Conservation (phyloP, 1,140 invertebrate genomes). For the Cherax destructor region DNA sequence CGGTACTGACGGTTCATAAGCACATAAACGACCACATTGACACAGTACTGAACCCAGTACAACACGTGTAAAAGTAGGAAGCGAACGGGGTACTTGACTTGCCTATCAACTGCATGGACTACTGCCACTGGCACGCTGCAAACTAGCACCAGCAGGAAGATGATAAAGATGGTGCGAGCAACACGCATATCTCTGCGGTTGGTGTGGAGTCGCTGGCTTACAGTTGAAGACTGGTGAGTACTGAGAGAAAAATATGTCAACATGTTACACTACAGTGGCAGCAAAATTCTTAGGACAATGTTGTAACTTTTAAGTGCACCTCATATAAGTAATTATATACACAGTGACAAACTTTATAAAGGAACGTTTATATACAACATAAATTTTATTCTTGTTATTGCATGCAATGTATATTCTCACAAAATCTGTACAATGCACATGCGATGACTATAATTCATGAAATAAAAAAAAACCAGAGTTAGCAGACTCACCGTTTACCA, state of each 20-base stretch:
- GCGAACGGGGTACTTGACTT: slow-evolving; percentile 29
- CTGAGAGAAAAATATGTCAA: not conserved
- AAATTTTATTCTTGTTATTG: too few species aligned
- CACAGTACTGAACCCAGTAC: slow-evolving; percentile 64
- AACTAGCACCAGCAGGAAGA: slow-evolving; percentile 54
- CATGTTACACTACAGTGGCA: not conserved
- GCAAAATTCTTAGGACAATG: not conserved
- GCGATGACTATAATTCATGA: not conserved
- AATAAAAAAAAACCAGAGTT: not conserved
- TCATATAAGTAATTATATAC: not conserved
- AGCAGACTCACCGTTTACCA: slow-evolving; percentile 27
- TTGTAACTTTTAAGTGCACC: not conserved
- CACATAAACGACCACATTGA: slow-evolving; percentile 57
- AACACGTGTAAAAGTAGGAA: slow-evolving; percentile 56
- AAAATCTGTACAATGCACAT: not conserved
- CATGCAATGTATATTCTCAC: too few species aligned
- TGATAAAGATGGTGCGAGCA: slow-evolving; percentile 65
- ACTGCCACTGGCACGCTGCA: slow-evolving; percentile 50
- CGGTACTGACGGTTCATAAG: slow-evolving; percentile 65
- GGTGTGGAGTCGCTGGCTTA: slow-evolving; percentile 52
- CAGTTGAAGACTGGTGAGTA: slow-evolving; percentile 50
- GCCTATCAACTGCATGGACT: slow-evolving; percentile 31
- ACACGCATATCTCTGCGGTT: slow-evolving; percentile 59
- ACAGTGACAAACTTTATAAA: not conserved
- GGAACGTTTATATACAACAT: not conserved